Percentiles rank a stretch among this genome's conserved stretches.
These are phyloP conservation scores for Psittacara wagleri DNA, from an alignment of 2,113 vertebrate genomes.

Conservation along the genomic window DNA sequence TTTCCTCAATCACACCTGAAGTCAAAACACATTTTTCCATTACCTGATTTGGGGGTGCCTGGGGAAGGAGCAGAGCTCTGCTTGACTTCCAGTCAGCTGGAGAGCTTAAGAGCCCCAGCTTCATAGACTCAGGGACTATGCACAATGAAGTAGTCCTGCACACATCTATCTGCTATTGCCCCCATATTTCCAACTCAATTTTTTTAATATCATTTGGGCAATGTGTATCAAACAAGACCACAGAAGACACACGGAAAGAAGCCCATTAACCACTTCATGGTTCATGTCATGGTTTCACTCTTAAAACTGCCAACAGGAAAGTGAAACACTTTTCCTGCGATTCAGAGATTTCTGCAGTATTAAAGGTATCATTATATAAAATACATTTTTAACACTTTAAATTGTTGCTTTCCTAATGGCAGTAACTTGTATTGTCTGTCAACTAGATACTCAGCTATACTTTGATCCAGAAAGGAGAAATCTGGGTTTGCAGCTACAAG, in stretches of 20 bases:
- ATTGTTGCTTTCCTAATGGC: not conserved
- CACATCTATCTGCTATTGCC: fast-evolving
- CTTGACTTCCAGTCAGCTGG: not conserved
- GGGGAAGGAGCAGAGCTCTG: not conserved
- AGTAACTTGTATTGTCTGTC: not conserved
- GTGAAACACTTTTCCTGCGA: not conserved
- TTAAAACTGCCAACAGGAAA: not conserved
- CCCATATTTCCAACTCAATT: not conserved
- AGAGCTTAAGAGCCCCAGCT: not conserved
- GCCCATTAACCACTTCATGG: not conserved
- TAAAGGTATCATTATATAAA: not conserved
- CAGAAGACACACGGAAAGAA: not conserved
- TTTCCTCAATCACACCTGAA: not conserved
- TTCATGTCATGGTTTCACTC: not conserved
- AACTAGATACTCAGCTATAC: not conserved
- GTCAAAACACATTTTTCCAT: not conserved
- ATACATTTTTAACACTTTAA: not conserved
- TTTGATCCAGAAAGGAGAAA: not conserved
- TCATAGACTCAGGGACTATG: not conserved
- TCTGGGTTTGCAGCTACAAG: not conserved
- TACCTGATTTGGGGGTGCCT: not conserved
- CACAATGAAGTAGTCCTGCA: not conserved
- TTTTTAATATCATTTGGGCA: not conserved
- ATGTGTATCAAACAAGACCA: not conserved
- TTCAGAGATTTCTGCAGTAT: not conserved